Evolutionary conservation across 2,797 vertebrate species (phyloP).

Genomic region (Oreochromis mossambicus): DNA sequence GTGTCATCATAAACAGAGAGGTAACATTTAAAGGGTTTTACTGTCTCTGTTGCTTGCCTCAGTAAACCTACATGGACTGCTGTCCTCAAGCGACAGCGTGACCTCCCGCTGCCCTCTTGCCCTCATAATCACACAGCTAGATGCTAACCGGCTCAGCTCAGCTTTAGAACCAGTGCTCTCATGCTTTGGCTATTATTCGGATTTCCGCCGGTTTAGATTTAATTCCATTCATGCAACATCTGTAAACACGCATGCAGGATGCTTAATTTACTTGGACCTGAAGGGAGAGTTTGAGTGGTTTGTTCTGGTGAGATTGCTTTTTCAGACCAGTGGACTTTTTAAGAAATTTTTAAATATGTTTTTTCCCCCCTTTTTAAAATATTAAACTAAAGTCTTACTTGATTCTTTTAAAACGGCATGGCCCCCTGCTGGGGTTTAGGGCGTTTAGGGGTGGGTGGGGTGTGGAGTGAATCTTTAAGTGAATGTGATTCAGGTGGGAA

Average conservation of each 20-base stretch:
- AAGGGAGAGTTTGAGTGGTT: not conserved
- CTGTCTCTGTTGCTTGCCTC: conserved; percentile 25
- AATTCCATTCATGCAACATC: not conserved
- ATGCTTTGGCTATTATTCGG: conserved; percentile 19
- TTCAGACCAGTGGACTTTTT: not conserved
- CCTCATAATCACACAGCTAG: conserved; percentile 54
- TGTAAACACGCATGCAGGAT: not conserved
- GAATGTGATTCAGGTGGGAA: not conserved
- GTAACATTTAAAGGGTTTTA: conserved; percentile 24
- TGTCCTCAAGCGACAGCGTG: conserved; percentile 21
- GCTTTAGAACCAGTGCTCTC: conserved; percentile 17
- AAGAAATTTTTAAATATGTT: not conserved
- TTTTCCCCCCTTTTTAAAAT: not conserved
- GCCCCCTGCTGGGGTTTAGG: not conserved
- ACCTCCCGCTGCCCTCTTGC: conserved; percentile 46
- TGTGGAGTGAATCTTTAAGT: not conserved
- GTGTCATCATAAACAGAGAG: not conserved
- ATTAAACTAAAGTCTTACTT: not conserved
- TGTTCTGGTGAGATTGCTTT: not conserved
- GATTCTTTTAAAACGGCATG: not conserved
- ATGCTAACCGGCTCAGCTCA: conserved; percentile 43
- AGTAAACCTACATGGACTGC: conserved; percentile 28
- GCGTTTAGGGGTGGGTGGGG: not conserved
- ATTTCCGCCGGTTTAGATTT: conserved; percentile 25
- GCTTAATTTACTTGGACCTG: not conserved